Percentiles rank a stretch among this genome's conserved stretches.
These are phyloP conservation scores for Podarcis muralis DNA, from an alignment of 2,113 vertebrate species.

Conservation along the genomic window DNA sequence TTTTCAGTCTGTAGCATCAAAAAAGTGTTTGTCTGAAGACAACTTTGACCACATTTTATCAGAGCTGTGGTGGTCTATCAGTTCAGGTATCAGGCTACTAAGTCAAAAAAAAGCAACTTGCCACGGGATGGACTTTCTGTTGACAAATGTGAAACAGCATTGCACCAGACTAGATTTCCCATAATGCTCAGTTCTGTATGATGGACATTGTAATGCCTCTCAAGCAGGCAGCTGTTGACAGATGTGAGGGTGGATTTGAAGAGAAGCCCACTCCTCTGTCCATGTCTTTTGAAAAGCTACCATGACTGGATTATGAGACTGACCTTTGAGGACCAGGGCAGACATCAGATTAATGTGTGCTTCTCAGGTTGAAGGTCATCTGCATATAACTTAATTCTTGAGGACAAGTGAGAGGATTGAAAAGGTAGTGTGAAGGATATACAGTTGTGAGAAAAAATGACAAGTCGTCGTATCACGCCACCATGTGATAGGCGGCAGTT, in stretches of 20 bases:
- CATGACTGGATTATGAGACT: not conserved
- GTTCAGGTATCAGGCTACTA: not conserved
- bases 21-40: not conserved
- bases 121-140: not conserved
- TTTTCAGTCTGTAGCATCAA: not conserved
- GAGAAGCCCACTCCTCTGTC: not conserved
- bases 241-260: no score
- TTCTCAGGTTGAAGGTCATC: not conserved
- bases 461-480: constrained; percentile 63
- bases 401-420: constrained; percentile 30
- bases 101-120: not conserved
- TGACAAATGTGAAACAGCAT: not conserved
- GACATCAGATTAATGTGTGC: not conserved
- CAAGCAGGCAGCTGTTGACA: not conserved
- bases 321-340: not conserved
- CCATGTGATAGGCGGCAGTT: constrained; percentile 64
- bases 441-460: constrained; percentile 53
- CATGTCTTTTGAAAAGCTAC: not conserved
- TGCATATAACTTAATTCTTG: constrained; percentile 4
- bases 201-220: not conserved
- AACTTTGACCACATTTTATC: not conserved
- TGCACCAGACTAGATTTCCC: not conserved
- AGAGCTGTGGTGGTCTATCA: not conserved
- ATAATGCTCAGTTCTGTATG: not conserved
- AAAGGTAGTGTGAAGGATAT: constrained; percentile 7